Evolutionary conservation across 2,797 vertebrate species (phyloP), one percentile per base, ranked within the genome.

Genomic region (Rhinichthys osculus): DNA sequence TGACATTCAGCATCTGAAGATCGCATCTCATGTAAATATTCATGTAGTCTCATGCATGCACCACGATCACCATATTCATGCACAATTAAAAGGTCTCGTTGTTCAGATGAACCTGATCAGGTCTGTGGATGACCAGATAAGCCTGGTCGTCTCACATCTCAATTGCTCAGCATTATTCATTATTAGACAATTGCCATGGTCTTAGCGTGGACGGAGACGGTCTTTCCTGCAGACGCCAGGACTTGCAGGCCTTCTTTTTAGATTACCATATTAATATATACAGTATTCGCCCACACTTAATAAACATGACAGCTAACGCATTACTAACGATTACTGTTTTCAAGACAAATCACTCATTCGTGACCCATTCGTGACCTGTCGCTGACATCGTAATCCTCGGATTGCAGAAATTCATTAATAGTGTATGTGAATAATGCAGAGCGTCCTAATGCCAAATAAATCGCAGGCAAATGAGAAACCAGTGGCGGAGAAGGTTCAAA

Each of bases 331-430:
- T 33, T 92, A 79, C 91, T 93, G 93, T 94, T 91, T 92, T 90
- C 90, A 90, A 94, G 90, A 90, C 89, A 85, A 90, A 90, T 91
- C 90, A 92, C 91, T 94, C 92, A 92, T 92, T 92, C 89, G 88
- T 84, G 92, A 94, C 93, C 92, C 92, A 72, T 86, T 81, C 30
- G 21, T 71, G 84, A 91, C 92, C 91, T 83, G 69, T 89, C 87
- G 69, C 86, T 88, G 82, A 87, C 90, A 88, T 90, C 88, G 77
- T 88, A 73, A 88, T 90, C 64, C 89, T 83, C 69, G 40, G 84
- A 88, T 89, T 89, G 57, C 76, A 90, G 88, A 89, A 90, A 88
- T 89, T 87, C 81, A 87, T 59, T 89, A 73, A 83, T 77, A 81
- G 9, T n/a, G 81, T 82, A 54, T 11, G 84, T 67, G 86, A 92